Percentiles rank a stretch among this genome's conserved stretches.
Conservation (phyloP, 1,140 invertebrate genomes). For the Bombus waltoni region DNA sequence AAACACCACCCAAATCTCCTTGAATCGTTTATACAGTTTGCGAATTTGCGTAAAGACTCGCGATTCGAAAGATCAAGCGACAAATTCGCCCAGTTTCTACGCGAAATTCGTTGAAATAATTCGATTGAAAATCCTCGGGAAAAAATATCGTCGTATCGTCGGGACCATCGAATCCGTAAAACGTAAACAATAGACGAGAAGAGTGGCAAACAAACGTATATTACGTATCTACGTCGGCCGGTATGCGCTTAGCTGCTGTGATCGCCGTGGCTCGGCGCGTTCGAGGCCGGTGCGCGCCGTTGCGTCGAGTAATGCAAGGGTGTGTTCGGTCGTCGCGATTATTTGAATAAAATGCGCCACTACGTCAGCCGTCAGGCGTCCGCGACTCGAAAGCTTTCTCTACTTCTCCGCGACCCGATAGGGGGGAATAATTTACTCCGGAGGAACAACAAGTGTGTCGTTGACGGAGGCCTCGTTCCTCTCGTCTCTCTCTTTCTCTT, state of each 20-base stretch:
- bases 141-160: background rate
- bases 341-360: conserved; percentile 70
- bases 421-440: conserved; percentile 62
- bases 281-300: conserved; percentile 43
- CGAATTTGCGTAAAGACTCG: too few relatives aligned
- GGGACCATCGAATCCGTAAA: background rate
- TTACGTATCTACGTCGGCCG: background rate
- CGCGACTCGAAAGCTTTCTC: conserved; percentile 63
- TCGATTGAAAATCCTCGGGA: too few relatives aligned
- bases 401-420: conserved; percentile 24
- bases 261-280: background rate
- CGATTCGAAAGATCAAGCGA: too few relatives aligned
- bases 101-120: too few relatives aligned
- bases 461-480: conserved; percentile 44
- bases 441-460: conserved; percentile 63
- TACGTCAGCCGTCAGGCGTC: conserved; percentile 55
- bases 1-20: too few relatives aligned
- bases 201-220: background rate
- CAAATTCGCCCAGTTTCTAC: background rate
- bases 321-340: conserved; percentile 70
- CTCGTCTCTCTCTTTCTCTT: background rate
- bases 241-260: conserved; percentile 11
- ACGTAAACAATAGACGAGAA: background rate
- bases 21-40: too few relatives aligned
- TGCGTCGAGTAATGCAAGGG: conserved; percentile 64